Evolutionary conservation across 2,113 vertebrate genomes (phyloP).

Genomic region (Ibidorhyncha struthersii): DNA sequence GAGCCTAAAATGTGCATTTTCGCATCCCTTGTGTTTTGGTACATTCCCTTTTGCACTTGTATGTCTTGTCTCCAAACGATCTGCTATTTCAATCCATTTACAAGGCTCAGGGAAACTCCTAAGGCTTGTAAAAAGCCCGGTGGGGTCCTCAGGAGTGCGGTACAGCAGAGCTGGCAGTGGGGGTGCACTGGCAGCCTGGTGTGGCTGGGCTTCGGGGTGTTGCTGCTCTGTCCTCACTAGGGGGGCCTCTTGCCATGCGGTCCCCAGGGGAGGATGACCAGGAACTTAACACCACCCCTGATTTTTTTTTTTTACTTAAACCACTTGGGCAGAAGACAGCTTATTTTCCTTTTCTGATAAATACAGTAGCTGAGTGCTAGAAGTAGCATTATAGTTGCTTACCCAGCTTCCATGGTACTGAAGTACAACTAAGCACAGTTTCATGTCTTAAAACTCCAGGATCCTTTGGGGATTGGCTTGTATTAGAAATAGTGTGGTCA

Average conservation of each 20-base stretch:
- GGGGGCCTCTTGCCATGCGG: neutral
- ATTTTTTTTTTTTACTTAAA: neutral
- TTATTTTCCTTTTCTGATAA: neutral
- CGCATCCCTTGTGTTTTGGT: neutral
- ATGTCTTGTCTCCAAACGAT: fast-evolving
- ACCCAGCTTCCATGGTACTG: neutral
- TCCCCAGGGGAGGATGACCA: neutral
- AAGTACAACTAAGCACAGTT: neutral
- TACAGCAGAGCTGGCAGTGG: neutral
- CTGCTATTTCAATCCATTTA: neutral
- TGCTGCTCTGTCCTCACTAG: neutral
- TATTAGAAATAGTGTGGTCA: no score
- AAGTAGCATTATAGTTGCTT: neutral
- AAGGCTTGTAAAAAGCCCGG: neutral
- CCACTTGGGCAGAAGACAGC: neutral
- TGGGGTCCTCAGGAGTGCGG: neutral
- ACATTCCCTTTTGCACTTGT: neutral
- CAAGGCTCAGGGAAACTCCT: neutral
- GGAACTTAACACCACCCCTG: neutral
- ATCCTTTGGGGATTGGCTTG: neutral
- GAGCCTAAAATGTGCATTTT: neutral
- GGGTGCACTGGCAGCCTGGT: fast-evolving
- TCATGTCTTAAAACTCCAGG: neutral
- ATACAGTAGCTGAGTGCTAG: neutral
- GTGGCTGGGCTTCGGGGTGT: fast-evolving